These are phyloP conservation scores for Parapsyche elsis DNA, from an alignment of 1,140 invertebrate genomes.

Conservation along the genomic window DNA sequence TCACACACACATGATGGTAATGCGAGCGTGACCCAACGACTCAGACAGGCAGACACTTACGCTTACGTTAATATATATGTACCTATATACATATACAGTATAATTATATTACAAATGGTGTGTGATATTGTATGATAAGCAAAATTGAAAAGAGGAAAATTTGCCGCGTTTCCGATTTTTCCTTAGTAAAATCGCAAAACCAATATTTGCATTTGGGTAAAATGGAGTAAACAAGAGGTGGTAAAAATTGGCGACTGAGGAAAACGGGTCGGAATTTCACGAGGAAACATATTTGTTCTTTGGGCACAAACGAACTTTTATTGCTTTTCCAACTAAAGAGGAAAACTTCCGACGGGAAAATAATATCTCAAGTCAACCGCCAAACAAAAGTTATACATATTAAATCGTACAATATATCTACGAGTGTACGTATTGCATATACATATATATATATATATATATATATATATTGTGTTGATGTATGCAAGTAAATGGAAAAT, in stretches of 20 bases:
- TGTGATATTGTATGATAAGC: no score
- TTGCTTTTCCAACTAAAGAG: constrained; percentile 54
- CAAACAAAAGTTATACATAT: constrained; percentile 14
- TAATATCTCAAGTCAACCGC: constrained; percentile 50
- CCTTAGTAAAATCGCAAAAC: no score
- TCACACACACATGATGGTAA: no score
- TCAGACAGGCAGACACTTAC: no score
- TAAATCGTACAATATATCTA: constrained; percentile 4
- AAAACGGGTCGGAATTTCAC: constrained; percentile 10
- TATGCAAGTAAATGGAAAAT: no score
- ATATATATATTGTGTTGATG: neutral
- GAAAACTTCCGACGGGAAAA: constrained; percentile 48
- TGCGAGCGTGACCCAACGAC: no score
- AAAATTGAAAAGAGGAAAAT: no score
- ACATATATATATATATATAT: constrained; percentile 23
- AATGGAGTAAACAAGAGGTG: neutral
- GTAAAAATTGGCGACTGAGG: constrained; percentile 33
- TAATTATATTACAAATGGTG: no score
- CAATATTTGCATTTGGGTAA: no score
- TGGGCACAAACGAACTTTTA: constrained; percentile 55
- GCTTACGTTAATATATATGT: no score
- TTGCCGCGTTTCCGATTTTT: no score
- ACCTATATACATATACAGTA: no score
- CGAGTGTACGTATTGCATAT: neutral
- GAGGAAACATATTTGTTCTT: constrained; percentile 55